Evolutionary conservation across 1,140 invertebrate species (phyloP).

Genomic region (Paramacrobiotus metropolitanus): DNA sequence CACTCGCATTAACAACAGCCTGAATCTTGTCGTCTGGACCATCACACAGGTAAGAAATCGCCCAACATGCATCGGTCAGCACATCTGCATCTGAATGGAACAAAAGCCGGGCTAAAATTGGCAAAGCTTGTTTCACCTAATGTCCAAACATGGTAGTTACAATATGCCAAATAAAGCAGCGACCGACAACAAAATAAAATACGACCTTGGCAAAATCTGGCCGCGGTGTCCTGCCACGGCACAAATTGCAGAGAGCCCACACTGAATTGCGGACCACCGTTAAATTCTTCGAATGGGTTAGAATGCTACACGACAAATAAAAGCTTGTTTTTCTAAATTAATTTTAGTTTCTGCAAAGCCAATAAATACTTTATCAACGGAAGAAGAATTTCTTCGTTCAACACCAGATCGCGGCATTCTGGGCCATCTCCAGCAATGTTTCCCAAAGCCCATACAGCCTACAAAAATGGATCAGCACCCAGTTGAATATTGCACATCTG

Average conservation of each 20-base stretch:
- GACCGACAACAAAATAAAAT: too few relatives aligned
- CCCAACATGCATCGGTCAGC: slow-evolving; percentile 83
- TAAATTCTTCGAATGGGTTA: slow-evolving; percentile 52
- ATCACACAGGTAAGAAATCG: slow-evolving; percentile 74
- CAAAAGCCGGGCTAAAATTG: slow-evolving; percentile 58
- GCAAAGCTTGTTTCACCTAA: slow-evolving; percentile 43
- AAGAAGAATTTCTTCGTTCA: slow-evolving; percentile 54
- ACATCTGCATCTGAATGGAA: slow-evolving; percentile 76
- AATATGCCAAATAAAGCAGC: too few relatives aligned
- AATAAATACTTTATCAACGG: slow-evolving; percentile 58
- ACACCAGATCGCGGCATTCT: slow-evolving; percentile 66
- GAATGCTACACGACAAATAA: slow-evolving; percentile 39
- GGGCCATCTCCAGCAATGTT: slow-evolving; percentile 91
- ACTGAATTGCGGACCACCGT: slow-evolving; percentile 88
- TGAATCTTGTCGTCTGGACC: slow-evolving; percentile 96
- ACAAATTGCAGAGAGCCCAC: slow-evolving; percentile 86
- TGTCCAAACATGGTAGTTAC: too few relatives aligned
- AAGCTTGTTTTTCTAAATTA: too few relatives aligned
- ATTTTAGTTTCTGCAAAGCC: too few relatives aligned
- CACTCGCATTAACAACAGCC: slow-evolving; percentile 83
- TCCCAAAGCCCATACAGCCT: slow-evolving; percentile 84
- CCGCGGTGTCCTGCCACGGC: slow-evolving; percentile 85
- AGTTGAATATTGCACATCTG: background rate
- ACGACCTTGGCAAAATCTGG: slow-evolving; percentile 69
- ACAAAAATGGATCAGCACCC: slow-evolving; percentile 17